Percentiles rank a stretch among this genome's conserved stretches.
phyloP scores from a whole-genome alignment of 1,140 invertebrate genomes.

The Elysia chlorotica region DNA sequence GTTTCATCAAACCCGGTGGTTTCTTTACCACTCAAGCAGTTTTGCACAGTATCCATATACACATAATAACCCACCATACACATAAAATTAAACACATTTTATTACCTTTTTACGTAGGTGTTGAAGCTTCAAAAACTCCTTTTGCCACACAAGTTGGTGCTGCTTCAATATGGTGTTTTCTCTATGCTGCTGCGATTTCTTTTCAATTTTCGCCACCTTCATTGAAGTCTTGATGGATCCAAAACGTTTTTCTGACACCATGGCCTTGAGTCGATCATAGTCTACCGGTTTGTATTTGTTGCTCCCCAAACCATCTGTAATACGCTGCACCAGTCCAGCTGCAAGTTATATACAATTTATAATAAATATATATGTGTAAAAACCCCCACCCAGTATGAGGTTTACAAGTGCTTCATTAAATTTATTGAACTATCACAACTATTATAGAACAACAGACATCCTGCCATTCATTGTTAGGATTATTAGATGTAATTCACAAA shows the following conservation, averaged over 20 bases:
- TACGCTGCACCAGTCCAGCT: conserved; percentile 44
- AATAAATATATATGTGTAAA: too few species aligned
- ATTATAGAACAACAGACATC: too few species aligned
- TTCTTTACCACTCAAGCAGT: too few species aligned
- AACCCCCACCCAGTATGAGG: too few species aligned
- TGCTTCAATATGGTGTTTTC: conserved; percentile 52
- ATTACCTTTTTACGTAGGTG: conserved; percentile 39
- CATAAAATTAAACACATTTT: too few species aligned
- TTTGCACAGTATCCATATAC: too few species aligned
- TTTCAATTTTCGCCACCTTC: conserved; percentile 53
- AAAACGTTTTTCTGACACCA: conserved; percentile 49
- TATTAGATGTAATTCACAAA: too few species aligned
- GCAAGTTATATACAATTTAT: too few species aligned
- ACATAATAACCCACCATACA: too few species aligned
- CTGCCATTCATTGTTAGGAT: too few species aligned
- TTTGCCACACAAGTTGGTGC: conserved; percentile 55
- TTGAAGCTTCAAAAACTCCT: conserved; percentile 50
- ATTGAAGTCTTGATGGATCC: conserved; percentile 50
- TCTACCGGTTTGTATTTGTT: conserved; percentile 55
- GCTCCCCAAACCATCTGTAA: conserved; percentile 47
- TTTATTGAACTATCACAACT: too few species aligned
- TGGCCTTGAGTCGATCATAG: conserved; percentile 48
- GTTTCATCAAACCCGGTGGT: neutral
- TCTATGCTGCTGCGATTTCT: conserved; percentile 53
- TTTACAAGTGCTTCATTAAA: too few species aligned